Conservation (phyloP, 2,888 invertebrate species). For the Branchellion lobata region DNA sequence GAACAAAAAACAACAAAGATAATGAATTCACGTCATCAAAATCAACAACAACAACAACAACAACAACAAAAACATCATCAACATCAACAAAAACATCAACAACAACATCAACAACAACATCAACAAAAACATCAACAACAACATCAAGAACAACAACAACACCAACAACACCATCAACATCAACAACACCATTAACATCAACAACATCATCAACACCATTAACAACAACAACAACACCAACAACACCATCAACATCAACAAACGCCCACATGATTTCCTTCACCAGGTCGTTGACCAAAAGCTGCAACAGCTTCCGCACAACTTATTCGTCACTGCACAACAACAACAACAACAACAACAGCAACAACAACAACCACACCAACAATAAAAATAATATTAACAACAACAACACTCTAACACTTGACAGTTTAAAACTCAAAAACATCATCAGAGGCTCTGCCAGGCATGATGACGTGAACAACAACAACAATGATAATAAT, state of each 20-base stretch:
- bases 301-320: neutral
- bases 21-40: neutral
- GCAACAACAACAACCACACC: neutral
- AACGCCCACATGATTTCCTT: neutral
- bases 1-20: neutral
- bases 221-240: neutral
- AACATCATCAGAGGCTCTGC: neutral
- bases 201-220: neutral
- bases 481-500: no score
- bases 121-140: conserved; percentile 4
- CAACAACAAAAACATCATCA: no score
- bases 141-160: neutral
- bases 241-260: neutral
- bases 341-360: neutral
- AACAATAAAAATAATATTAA: neutral
- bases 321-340: no score
- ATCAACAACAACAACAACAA: neutral
- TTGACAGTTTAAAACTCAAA: neutral
- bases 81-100: no score
- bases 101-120: no score
- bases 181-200: neutral
- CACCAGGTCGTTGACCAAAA: neutral
- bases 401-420: neutral
- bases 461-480: no score
- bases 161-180: neutral